phyloP scores from a whole-genome alignment of 2,113 vertebrate genomes.

The Notechis scutatus region DNA sequence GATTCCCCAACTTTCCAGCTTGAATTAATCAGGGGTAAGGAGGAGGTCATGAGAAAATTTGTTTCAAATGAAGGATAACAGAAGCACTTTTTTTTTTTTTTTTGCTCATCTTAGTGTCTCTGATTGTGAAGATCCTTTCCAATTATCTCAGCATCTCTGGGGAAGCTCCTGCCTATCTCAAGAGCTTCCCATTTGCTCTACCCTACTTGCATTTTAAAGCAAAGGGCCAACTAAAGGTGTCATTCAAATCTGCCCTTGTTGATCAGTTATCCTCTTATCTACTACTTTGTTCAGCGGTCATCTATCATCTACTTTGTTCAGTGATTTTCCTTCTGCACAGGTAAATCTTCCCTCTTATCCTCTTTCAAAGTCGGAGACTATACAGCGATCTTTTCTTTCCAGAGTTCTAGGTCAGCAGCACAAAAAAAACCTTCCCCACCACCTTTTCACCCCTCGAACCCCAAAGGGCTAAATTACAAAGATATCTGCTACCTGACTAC shows the following conservation, averaged over 20 bases:
- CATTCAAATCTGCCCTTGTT: not conserved
- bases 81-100: not conserved
- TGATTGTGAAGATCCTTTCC: not conserved
- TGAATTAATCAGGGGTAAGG: not conserved
- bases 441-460: not conserved
- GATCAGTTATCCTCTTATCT: slow-evolving; percentile 37
- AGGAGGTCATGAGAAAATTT: not conserved
- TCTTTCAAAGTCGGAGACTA: not conserved
- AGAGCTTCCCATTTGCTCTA: slow-evolving; percentile 36
- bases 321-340: slow-evolving; percentile 39
- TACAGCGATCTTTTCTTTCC: fast-evolving
- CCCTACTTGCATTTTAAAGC: slow-evolving; percentile 9
- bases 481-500: not conserved
- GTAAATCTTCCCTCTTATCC: slow-evolving; percentile 2
- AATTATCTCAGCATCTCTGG: not conserved
- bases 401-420: not conserved
- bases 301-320: fast-evolving
- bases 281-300: not conserved
- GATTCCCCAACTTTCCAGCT: not conserved
- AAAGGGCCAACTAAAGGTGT: slow-evolving; percentile 17
- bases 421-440: no score
- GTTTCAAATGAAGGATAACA: not conserved
- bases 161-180: not conserved
- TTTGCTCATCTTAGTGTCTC: not conserved
- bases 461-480: not conserved